Evolutionary conservation across 1,140 invertebrate genomes (phyloP), one percentile per base, ranked within the genome.

Genomic region (Zaprionus ghesquierei): DNA sequence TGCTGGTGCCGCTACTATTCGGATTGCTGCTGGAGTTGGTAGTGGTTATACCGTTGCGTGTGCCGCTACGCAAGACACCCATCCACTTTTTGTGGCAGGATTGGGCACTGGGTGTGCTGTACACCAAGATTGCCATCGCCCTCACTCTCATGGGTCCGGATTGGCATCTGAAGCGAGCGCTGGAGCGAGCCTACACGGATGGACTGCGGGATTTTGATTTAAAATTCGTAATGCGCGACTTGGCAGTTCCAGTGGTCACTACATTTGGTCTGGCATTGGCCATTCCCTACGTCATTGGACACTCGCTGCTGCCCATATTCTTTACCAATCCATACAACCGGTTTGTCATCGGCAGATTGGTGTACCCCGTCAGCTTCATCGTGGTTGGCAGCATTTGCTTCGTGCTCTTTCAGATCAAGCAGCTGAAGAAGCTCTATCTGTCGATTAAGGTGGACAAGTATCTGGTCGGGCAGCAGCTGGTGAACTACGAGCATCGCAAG

Each of bases 381-480:
- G 92, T 96, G 12, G 93, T 94, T 41, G 89, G 96, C 5, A 92
- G 96, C 33, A 93, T 94, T 49, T 94, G 95, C 46, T 94, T 98
- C 51, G 93, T 97, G 50, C 93, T 94, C 58, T 95, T 97, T 89
- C 93, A 95, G 92, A 95, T 98, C 33, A 94, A 96, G 61, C 98
- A 99, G 91, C 98, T 99, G 92, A 95, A 95, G 80, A 96, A 97
- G 82, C 93, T 99, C 0, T 99, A 99, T 91, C 97, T 99, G 91
- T 98, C 99, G 92, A 99, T 99, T 90, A 99, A 99, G 92, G 99
- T 99, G 93, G 98, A 99, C 91, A 99, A 99, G 93, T 99, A 99
- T 93, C 94, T 99, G 23, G 98, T 99, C 2, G 98, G 98, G 0
- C 96, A 98, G 85, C 94, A 97, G 61, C 94, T 99, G 59, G 98